Percentiles rank a stretch among this genome's conserved stretches.
Conservation (phyloP, 2,113 vertebrate species). For the Otocyon megalotis region DNA sequence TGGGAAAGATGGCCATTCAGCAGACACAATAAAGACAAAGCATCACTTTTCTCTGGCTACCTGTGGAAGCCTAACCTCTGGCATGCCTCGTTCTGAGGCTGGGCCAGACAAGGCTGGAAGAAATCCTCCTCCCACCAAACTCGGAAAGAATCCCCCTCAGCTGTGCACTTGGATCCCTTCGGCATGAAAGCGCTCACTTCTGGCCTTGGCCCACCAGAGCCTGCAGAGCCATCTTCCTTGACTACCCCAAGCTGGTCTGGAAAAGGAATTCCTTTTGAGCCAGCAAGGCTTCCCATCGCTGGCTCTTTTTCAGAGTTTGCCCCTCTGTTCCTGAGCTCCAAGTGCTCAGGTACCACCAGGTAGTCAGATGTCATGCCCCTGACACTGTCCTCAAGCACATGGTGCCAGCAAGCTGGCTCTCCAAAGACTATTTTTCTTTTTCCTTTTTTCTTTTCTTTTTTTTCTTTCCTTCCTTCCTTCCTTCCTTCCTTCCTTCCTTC, state of each 20-base stretch:
- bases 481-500: no score
- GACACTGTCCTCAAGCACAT: not conserved
- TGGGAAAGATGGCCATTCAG: not conserved
- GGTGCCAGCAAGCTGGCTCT: not conserved
- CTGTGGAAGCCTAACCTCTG: not conserved
- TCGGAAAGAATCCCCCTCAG: not conserved
- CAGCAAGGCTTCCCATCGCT: not conserved
- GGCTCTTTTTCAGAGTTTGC: not conserved
- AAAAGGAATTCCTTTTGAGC: not conserved
- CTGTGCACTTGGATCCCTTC: not conserved
- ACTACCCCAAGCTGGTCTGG: not conserved
- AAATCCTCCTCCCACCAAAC: not conserved
- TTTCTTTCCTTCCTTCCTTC: no score
- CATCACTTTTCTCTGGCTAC: not conserved
- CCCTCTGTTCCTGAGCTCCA: not conserved
- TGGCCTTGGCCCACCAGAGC: not conserved
- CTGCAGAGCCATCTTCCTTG: not conserved
- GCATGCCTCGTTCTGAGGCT: not conserved
- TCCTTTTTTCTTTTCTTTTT: no score
- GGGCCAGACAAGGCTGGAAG: not conserved
- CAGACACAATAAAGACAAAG: slow-evolving; percentile 11
- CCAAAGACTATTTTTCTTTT: not conserved
- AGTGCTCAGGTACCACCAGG: not conserved
- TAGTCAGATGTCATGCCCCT: not conserved
- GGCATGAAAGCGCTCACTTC: not conserved